Evolutionary conservation across 1,140 invertebrate species (phyloP).

Genomic region (Sogatella furcifera): DNA sequence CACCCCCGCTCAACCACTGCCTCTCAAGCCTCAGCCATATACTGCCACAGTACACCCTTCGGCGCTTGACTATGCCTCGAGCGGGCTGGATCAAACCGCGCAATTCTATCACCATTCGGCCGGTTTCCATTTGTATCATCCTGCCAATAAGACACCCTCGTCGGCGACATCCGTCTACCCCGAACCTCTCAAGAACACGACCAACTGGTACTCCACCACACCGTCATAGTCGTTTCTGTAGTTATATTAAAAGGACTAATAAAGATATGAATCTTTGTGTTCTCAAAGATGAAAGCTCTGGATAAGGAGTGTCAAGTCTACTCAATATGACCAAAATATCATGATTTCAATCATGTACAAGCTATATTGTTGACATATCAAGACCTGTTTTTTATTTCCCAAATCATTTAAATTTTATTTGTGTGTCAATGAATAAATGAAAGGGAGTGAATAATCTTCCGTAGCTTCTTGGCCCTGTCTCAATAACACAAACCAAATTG

Average conservation of each 20-base stretch:
- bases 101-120: conserved; percentile 68
- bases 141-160: conserved; percentile 48
- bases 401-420: too few relatives aligned
- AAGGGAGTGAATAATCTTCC: too few relatives aligned
- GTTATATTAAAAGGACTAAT: neutral
- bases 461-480: too few relatives aligned
- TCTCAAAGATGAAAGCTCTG: conserved; percentile 8
- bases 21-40: conserved; percentile 83
- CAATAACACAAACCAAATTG: too few relatives aligned
- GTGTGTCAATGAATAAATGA: too few relatives aligned
- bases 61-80: conserved; percentile 41
- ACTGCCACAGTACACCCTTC: conserved; percentile 42
- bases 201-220: conserved; percentile 65
- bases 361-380: too few relatives aligned
- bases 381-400: too few relatives aligned
- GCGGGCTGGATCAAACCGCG: conserved; percentile 52
- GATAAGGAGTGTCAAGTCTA: conserved; percentile 1
- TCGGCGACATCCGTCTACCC: conserved; percentile 38
- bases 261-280: neutral
- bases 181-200: conserved; percentile 37
- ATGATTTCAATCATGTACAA: too few relatives aligned
- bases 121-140: conserved; percentile 82
- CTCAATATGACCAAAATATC: neutral
- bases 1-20: conserved; percentile 58
- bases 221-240: conserved; percentile 46